These are phyloP conservation scores for Cardinalis cardinalis DNA, from an alignment of 2,113 vertebrate species.

Conservation along the genomic window DNA sequence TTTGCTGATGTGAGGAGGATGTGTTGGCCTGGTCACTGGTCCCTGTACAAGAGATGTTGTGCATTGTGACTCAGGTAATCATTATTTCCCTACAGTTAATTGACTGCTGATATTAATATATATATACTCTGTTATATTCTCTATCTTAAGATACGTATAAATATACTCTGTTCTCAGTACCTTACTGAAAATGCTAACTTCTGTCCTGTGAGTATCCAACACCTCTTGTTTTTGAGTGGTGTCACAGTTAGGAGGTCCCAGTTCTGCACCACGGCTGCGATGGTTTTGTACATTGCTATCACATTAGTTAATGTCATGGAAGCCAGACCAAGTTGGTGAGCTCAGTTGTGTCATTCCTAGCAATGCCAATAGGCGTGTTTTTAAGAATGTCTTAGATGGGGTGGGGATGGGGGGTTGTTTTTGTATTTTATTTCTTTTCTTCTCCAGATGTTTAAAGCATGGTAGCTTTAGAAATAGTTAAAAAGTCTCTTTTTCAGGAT, in stretches of 20 bases:
- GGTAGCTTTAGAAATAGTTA: not conserved
- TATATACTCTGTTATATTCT: too few relatives aligned
- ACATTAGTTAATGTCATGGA: not conserved
- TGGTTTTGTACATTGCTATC: not conserved
- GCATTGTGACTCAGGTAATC: not conserved
- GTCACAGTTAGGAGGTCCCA: not conserved
- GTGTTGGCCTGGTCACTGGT: not conserved
- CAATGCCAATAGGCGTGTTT: not conserved
- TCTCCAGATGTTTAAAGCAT: not conserved
- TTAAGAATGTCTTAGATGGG: not conserved
- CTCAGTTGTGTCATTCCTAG: not conserved
- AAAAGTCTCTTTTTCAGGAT: not conserved
- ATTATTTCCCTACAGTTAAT: not conserved
- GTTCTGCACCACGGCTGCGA: fast-evolving
- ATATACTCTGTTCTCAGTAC: not conserved
- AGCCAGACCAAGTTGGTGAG: not conserved
- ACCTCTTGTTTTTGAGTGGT: not conserved
- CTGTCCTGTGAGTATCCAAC: not conserved
- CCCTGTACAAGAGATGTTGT: not conserved
- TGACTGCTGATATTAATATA: not conserved
- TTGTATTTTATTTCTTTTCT: not conserved
- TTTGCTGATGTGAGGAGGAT: not conserved
- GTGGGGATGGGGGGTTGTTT: not conserved
- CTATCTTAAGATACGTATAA: too few relatives aligned
- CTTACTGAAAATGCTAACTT: not conserved